Conservation (phyloP, 2,797 vertebrate species). For the Epinephelus malabaricus region DNA sequence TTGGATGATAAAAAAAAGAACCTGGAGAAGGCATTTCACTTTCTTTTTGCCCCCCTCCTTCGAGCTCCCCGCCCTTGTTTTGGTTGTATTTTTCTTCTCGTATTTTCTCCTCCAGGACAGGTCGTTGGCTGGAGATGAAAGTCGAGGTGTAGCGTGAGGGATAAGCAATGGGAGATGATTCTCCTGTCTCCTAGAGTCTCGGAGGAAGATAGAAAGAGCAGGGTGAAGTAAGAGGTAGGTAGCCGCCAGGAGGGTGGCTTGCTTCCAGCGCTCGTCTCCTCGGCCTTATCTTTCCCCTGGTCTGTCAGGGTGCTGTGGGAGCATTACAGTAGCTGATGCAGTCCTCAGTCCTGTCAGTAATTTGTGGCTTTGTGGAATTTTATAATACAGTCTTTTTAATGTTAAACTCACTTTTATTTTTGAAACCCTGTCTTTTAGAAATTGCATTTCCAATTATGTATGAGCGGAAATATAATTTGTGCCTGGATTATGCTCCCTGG, state of each 20-base stretch:
- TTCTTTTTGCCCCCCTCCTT: neutral
- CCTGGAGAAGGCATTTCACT: constrained; percentile 37
- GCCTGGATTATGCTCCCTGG: neutral
- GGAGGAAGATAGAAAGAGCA: constrained; percentile 39
- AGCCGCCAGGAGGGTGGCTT: neutral
- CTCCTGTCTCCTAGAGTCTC: constrained; percentile 43
- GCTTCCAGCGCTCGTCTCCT: constrained; percentile 13
- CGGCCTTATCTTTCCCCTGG: neutral
- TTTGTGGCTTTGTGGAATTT: constrained; percentile 15
- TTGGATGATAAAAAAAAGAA: constrained; percentile 54
- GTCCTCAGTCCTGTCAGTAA: constrained; percentile 10
- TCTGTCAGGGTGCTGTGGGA: constrained; percentile 29
- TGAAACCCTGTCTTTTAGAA: neutral
- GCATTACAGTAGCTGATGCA: constrained; percentile 37
- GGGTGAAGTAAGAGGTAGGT: constrained; percentile 42
- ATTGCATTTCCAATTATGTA: neutral
- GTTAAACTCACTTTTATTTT: neutral
- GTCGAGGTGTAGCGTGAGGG: constrained; percentile 48
- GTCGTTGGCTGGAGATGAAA: constrained; percentile 73
- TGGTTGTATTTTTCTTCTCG: constrained; percentile 46
- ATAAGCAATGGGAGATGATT: constrained; percentile 43
- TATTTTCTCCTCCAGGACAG: constrained; percentile 53
- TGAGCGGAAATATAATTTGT: neutral
- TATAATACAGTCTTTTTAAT: neutral
- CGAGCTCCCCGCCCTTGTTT: constrained; percentile 10